phyloP scores from a whole-genome alignment of 1,140 invertebrate species.

The Drosophila kurseongensis region DNA sequence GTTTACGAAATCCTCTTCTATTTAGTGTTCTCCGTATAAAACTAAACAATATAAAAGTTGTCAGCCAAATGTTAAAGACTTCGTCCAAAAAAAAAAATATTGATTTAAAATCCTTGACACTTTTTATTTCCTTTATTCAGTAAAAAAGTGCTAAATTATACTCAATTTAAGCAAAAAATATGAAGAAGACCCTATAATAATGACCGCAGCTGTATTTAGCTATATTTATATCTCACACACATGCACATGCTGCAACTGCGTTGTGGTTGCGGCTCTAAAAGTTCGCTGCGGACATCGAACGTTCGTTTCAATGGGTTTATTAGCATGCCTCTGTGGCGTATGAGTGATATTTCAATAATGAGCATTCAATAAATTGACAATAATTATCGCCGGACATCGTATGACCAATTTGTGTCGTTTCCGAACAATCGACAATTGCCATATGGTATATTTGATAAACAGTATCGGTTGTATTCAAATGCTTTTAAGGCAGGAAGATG shows the following conservation, averaged over 20 bases:
- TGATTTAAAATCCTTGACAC: too few relatives aligned
- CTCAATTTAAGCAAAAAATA: too few relatives aligned
- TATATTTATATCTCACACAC: conserved; percentile 4
- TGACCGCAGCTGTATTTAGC: background rate
- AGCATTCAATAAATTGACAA: conserved; percentile 62
- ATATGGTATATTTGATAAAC: conserved; percentile 4
- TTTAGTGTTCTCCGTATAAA: too few relatives aligned
- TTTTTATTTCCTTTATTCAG: too few relatives aligned
- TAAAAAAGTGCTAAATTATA: too few relatives aligned
- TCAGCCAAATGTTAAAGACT: too few relatives aligned
- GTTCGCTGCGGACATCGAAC: conserved; percentile 38
- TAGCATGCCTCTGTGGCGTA: conserved; percentile 60
- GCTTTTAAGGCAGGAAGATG: background rate
- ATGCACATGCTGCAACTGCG: conserved; percentile 40
- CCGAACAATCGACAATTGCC: conserved; percentile 19
- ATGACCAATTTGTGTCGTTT: conserved; percentile 38
- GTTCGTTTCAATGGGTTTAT: conserved; percentile 64
- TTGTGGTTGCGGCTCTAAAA: conserved; percentile 64
- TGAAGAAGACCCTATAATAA: background rate
- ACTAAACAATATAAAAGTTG: too few relatives aligned
- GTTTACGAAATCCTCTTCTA: background rate
- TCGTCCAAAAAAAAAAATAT: too few relatives aligned
- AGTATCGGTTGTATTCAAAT: conserved; percentile 7
- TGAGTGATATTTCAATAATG: conserved; percentile 70
- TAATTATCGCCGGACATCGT: conserved; percentile 53